Conservation (phyloP, 2,888 invertebrate species). For the Drosophila merina region DNA sequence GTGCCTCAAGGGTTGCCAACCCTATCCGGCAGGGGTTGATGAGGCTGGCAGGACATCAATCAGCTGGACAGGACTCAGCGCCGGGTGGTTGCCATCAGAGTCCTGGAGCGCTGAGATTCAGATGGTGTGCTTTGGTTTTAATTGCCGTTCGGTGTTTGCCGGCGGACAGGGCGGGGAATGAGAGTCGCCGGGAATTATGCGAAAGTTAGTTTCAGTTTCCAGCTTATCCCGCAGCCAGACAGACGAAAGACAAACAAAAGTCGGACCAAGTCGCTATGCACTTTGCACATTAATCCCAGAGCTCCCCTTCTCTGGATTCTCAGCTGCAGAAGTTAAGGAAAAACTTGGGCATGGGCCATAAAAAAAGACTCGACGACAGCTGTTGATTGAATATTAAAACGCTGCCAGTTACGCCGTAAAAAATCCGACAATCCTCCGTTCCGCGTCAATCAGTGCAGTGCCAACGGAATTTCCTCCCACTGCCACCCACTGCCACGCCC, state of each 20-base stretch:
- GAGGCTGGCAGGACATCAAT: conserved; percentile 42
- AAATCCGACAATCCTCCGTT: conserved; percentile 47
- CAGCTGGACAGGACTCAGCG: conserved; percentile 23
- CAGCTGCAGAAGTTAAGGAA: conserved; percentile 36
- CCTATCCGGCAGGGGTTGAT: conserved; percentile 22
- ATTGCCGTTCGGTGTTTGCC: conserved; percentile 21
- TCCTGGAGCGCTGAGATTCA: conserved; percentile 1
- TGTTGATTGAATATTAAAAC: conserved; percentile 77
- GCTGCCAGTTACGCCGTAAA: conserved; percentile 36
- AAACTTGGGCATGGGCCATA: conserved; percentile 42
- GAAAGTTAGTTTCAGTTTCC: conserved; percentile 58
- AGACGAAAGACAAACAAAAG: conserved; percentile 49
- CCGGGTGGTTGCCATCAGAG: neutral
- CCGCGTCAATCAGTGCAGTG: conserved; percentile 65
- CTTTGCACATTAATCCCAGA: conserved; percentile 38
- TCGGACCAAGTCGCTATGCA: conserved; percentile 26
- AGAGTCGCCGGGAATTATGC: conserved; percentile 10
- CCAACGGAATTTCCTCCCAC: conserved; percentile 15
- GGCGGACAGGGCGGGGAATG: too few relatives aligned
- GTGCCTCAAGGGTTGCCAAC: conserved; percentile 30
- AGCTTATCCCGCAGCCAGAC: conserved; percentile 37
- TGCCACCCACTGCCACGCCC: neutral
- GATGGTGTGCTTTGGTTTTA: conserved; percentile 21
- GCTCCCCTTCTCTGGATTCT: neutral
- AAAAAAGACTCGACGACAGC: conserved; percentile 58